Evolutionary conservation across 2,888 invertebrate species (phyloP).

Genomic region (Lasioglossum villosulum): DNA sequence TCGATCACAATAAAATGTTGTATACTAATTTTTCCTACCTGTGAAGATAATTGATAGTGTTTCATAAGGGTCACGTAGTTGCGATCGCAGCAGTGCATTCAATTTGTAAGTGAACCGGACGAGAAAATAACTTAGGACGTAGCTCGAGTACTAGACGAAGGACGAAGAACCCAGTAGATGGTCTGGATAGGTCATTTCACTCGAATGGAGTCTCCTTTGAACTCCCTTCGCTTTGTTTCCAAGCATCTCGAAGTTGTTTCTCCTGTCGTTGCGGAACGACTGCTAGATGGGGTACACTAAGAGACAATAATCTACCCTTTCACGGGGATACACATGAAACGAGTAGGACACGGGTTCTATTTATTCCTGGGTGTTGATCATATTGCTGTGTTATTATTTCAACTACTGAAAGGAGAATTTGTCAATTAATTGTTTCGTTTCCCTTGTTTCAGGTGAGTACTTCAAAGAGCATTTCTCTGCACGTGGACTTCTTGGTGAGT

Average conservation of each 20-base stretch:
- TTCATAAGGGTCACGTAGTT: neutral
- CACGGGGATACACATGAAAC: neutral
- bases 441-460: conserved; percentile 26
- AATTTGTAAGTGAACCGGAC: neutral
- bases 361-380: neutral
- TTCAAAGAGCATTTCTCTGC: neutral
- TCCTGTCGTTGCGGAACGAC: neutral
- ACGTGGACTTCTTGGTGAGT: conserved; percentile 1
- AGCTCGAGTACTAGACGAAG: neutral
- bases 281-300: neutral
- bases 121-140: neutral
- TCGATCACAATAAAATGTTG: too few species aligned
- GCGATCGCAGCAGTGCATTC: neutral
- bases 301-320: neutral
- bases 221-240: conserved; percentile 4
- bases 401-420: neutral
- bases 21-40: too few species aligned
- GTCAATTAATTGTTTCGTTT: conserved; percentile 3
- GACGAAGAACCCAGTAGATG: neutral
- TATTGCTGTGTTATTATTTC: neutral
- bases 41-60: neutral
- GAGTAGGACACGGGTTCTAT: neutral
- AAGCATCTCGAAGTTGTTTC: neutral
- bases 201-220: conserved; percentile 11
- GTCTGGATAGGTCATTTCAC: neutral